A percentile compares a stretch with the other conserved stretches of the same genome.
Conservation (phyloP, 64 coral and sea anemone species). For the Stichodactyla helianthus region DNA sequence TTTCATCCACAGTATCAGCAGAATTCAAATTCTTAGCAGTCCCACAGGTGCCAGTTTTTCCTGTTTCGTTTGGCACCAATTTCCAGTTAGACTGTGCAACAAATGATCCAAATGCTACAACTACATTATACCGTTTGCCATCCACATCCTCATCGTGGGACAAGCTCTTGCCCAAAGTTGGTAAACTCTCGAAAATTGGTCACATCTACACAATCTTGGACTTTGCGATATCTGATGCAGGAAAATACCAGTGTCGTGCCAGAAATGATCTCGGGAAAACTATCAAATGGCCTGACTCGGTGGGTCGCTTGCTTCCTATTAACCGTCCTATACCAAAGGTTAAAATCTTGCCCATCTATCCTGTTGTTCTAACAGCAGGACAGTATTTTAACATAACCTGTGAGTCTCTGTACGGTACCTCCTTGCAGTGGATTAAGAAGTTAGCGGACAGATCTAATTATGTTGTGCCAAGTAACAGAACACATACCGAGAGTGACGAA, state of each 20-base stretch:
- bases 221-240: background rate
- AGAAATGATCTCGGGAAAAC: background rate
- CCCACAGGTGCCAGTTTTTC: background rate
- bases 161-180: slow-evolving; percentile 20
- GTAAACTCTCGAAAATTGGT: background rate
- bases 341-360: background rate
- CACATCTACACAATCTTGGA: background rate
- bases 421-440: slow-evolving; percentile 23
- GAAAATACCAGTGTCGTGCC: background rate
- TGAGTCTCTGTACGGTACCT: background rate
- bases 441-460: background rate
- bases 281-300: background rate
- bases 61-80: background rate
- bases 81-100: slow-evolving; percentile 29
- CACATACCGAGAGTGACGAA: background rate
- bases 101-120: slow-evolving; percentile 49
- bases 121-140: slow-evolving; percentile 26
- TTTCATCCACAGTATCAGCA: background rate
- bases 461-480: background rate
- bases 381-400: background rate
- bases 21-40: background rate
- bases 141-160: background rate
- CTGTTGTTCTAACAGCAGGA: background rate
- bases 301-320: background rate
- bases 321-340: background rate